These are phyloP conservation scores for Vidua macroura DNA, from an alignment of 2,113 vertebrate species.

Conservation along the genomic window DNA sequence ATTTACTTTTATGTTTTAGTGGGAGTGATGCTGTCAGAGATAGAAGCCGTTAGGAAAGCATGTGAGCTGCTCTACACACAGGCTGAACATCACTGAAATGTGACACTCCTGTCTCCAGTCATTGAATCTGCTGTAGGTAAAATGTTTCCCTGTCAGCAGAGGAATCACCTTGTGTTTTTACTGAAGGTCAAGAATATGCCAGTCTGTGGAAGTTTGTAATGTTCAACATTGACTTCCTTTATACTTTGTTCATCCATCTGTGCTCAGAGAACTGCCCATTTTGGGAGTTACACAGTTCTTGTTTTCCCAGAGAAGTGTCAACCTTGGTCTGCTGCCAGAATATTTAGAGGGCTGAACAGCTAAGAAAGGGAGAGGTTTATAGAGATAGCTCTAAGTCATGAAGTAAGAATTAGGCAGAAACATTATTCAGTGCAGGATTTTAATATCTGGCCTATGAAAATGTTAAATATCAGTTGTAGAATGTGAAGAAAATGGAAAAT, in stretches of 20 bases:
- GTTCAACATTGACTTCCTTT: background rate
- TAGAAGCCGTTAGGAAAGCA: background rate
- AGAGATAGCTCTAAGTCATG: background rate
- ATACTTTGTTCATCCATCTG: background rate
- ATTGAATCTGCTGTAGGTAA: background rate
- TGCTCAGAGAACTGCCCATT: background rate
- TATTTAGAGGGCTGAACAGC: background rate
- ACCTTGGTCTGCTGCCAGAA: background rate
- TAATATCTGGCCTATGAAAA: background rate
- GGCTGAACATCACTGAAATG: background rate
- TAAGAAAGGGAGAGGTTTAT: background rate
- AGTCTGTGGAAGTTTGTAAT: background rate
- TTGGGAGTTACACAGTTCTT: background rate
- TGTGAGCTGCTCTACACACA: background rate
- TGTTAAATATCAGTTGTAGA: background rate
- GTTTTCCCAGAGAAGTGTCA: background rate
- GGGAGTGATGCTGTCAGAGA: background rate
- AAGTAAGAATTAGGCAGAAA: background rate
- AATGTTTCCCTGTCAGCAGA: background rate
- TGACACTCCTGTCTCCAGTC: background rate
- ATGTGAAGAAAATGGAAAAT: background rate
- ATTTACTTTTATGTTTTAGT: background rate
- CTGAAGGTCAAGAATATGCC: background rate
- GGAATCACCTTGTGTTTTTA: background rate
- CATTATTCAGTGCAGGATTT: background rate